Conservation (phyloP, 2,113 vertebrate species). For the Brachyhypopomus occidentalis region DNA sequence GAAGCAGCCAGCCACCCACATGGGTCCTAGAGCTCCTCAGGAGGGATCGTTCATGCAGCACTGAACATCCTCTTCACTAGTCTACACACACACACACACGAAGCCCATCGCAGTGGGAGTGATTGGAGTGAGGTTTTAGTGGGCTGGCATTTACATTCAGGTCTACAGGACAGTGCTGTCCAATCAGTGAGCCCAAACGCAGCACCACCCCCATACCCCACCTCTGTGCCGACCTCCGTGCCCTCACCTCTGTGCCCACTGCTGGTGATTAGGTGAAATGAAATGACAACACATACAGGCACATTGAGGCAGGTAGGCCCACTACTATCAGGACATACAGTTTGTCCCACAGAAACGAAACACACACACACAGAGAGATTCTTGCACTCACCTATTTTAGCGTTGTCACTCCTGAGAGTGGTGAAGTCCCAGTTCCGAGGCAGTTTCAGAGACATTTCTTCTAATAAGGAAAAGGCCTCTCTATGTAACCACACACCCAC, state of each 20-base stretch:
- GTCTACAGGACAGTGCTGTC: too few relatives aligned
- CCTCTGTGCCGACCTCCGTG: background rate
- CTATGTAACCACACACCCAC: conserved; percentile 43
- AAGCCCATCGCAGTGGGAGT: too few relatives aligned
- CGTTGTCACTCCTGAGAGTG: conserved; percentile 81
- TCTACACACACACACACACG: too few relatives aligned
- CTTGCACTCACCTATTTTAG: conserved; percentile 82
- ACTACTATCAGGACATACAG: background rate
- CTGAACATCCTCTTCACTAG: too few relatives aligned
- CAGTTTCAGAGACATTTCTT: conserved; percentile 91
- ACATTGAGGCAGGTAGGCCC: conserved; percentile 10
- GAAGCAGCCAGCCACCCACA: too few relatives aligned
- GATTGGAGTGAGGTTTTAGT: too few relatives aligned
- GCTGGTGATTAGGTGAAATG: too few relatives aligned
- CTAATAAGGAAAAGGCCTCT: conserved; percentile 54
- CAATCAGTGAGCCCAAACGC: too few relatives aligned
- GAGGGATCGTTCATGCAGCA: too few relatives aligned
- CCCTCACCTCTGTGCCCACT: background rate
- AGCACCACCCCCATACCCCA: background rate
- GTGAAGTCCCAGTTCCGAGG: conserved; percentile 94
- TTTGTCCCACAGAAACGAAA: conserved; percentile 22
- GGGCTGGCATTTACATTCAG: too few relatives aligned
- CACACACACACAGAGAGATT: conserved; percentile 11
- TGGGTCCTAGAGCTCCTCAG: too few relatives aligned
- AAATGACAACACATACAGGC: conserved; percentile 1